These are phyloP conservation scores for Seriola rivoliana DNA, from an alignment of 2,113 vertebrate genomes.

Conservation along the genomic window DNA sequence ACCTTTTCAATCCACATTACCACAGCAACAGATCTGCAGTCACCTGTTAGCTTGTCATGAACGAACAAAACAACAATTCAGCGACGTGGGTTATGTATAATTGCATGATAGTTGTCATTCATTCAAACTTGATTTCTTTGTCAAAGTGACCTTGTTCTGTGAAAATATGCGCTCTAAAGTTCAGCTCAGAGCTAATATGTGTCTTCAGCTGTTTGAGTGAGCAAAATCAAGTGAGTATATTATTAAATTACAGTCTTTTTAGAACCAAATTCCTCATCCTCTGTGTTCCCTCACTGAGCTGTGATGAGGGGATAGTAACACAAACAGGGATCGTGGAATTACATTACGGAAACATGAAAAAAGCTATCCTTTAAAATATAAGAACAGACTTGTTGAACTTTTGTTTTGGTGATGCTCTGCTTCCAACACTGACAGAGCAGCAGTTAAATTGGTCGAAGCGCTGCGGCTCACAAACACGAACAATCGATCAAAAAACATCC, in stretches of 20 bases:
- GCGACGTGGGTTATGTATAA: neutral
- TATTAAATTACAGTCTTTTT: neutral
- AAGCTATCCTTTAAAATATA: neutral
- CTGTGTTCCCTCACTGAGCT: neutral
- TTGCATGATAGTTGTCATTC: neutral
- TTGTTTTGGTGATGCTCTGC: neutral
- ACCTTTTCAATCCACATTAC: neutral
- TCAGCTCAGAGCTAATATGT: neutral
- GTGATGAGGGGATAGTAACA: neutral
- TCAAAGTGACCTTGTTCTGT: neutral
- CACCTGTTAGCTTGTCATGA: neutral
- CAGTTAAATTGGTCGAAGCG: slow-evolving; percentile 31
- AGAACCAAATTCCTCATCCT: neutral
- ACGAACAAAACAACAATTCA: neutral
- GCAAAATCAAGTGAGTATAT: neutral
- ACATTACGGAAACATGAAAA: neutral
- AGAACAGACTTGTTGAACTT: slow-evolving; percentile 17
- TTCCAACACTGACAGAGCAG: neutral
- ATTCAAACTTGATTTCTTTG: neutral
- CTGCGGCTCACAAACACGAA: slow-evolving; percentile 36
- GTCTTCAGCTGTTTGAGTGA: neutral
- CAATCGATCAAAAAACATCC: slow-evolving; percentile 49
- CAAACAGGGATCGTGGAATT: neutral
- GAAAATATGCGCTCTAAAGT: neutral
- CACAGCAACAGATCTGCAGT: neutral